Conservation (phyloP, 2,113 vertebrate species). For the Elanoides forficatus region DNA sequence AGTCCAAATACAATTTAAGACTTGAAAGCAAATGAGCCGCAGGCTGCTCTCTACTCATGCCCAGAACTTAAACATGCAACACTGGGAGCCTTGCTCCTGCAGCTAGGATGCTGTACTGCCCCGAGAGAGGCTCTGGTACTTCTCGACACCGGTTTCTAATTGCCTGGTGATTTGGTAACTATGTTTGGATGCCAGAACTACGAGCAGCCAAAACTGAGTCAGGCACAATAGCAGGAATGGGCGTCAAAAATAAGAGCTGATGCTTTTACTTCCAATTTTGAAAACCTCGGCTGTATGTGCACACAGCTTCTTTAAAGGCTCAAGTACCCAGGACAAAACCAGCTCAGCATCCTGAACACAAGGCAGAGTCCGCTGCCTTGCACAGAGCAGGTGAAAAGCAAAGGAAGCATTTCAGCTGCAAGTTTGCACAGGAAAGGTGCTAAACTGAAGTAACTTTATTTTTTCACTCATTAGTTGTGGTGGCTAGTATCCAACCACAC, state of each 20-base stretch:
- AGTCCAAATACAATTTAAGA: not conserved
- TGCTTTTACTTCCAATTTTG: not conserved
- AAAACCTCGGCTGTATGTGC: not conserved
- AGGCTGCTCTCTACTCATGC: rapidly evolving
- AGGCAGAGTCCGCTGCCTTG: not conserved
- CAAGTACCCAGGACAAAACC: not conserved
- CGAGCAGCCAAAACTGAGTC: not conserved
- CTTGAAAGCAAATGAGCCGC: not conserved
- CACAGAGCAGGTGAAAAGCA: not conserved
- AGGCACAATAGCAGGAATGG: not conserved
- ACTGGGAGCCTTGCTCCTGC: not conserved
- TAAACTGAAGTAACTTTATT: not conserved
- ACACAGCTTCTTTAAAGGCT: not conserved
- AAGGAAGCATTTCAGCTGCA: not conserved
- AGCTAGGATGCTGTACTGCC: not conserved
- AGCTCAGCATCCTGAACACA: not conserved
- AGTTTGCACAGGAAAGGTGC: not conserved
- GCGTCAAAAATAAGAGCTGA: not conserved
- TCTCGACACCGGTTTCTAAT: not conserved
- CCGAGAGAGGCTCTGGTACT: not conserved
- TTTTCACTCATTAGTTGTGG: not conserved
- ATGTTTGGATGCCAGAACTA: not conserved
- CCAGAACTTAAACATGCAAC: not conserved
- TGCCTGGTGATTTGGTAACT: not conserved
- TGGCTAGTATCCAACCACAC: not conserved